Evolutionary conservation across 2,888 invertebrate species (phyloP).

Genomic region (Dorcus parallelipipedus): DNA sequence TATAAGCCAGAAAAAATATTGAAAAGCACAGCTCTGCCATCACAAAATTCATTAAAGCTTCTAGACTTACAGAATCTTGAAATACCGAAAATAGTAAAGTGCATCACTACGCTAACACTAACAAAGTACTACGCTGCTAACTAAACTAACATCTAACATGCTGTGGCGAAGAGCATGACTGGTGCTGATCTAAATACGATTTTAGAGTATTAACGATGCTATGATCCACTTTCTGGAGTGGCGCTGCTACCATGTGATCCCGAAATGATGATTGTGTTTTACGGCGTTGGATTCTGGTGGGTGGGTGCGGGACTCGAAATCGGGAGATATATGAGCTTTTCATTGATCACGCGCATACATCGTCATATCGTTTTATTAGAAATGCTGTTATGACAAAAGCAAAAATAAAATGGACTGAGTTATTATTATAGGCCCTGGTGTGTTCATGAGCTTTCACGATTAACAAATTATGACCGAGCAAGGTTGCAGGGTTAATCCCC

Average conservation of each 20-base stretch:
- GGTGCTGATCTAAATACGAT: conserved; percentile 27
- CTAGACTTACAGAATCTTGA: conserved; percentile 3
- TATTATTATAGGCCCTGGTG: too few relatives aligned
- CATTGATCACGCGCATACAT: too few relatives aligned
- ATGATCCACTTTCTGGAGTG: conserved; percentile 25
- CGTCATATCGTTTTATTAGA: too few relatives aligned
- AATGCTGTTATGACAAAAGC: too few relatives aligned
- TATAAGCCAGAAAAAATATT: too few relatives aligned
- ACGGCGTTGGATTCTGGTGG: conserved; percentile 18
- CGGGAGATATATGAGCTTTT: too few relatives aligned
- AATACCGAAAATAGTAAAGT: neutral
- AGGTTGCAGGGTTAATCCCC: too few relatives aligned
- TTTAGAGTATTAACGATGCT: conserved; percentile 26
- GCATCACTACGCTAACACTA: neutral
- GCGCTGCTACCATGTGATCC: conserved; percentile 18
- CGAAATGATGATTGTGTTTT: conserved; percentile 18
- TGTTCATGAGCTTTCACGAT: too few relatives aligned
- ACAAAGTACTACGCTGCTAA: neutral
- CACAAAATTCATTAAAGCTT: neutral
- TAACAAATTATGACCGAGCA: too few relatives aligned
- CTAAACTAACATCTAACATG: conserved; percentile 1
- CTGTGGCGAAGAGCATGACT: conserved; percentile 5
- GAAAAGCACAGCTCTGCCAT: too few relatives aligned
- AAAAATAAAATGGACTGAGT: too few relatives aligned
- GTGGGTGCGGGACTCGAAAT: too few relatives aligned